Evolutionary conservation across 2,888 invertebrate genomes (phyloP), one percentile per base, ranked within the genome.

Genomic region (Ganaspis brasiliensis): DNA sequence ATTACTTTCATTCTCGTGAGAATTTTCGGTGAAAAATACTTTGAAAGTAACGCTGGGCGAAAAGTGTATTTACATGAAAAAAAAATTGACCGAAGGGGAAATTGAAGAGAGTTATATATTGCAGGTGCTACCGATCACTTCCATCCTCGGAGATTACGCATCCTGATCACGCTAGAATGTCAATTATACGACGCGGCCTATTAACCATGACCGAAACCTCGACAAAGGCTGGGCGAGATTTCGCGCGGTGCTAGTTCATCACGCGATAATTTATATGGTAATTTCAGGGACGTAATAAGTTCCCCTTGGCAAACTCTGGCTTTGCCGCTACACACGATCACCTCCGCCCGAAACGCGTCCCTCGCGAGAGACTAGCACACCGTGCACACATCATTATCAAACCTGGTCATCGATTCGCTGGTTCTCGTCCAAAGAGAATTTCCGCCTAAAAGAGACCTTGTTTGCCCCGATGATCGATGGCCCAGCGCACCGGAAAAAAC

Each of bases 191-290:
- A 82, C 82, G 81, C 82, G 84, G 82, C 84, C 88, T 87, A 89
- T 89, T 89, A 88, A 87, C 87, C 85, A 84, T 84, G 86, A 86
- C 87, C 84, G 83, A 87, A 89, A 89, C 87, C 87, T 87, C 89
- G 87, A 89, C 89, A 88, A 88, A 88, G 88, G 87, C 83, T 77
- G 56, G 57, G 67, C n/a, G 67, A 67, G 67, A 67, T 67, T 67
- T 67, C 21, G 67, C 67, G 67, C 67, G 67, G 45, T n/a, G 81
- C 83, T 83, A 84, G 85, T 88, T 88, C 88, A 89, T 89, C 89
- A 88, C 86, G 86, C 86, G 88, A 89, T 89, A 89, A 89, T 89
- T 89, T 89, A 89, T 89, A 89, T 89, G 89, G 89, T 89, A 89
- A 89, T 89, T 86, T 86, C 82, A 82, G 87, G 88, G 85, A 87